Evolutionary conservation across 53 echinoderm and acorn worm genomes (phyloP), one percentile per base, ranked within the genome.

Genomic region (Holothuria scabra): DNA sequence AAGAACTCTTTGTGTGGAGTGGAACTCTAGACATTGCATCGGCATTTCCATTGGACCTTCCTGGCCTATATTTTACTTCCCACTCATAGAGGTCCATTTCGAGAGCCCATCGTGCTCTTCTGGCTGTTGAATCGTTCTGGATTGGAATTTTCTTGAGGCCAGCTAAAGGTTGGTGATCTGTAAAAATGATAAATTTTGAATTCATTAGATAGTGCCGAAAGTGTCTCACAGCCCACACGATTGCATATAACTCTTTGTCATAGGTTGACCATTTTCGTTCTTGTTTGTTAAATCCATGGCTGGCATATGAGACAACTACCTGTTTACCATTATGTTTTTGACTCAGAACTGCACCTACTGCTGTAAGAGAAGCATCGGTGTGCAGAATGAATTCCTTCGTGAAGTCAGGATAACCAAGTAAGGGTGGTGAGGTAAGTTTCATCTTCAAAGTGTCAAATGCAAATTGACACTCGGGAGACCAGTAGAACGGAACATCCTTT

Each of bases 121-220:
- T 67, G 0, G 85, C 88, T 31, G 83, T 81, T 9, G 18, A 46
- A 70, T 93, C 93, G 86, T 83, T 80, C 6, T 83, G 49, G 19
- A 93, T 62, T 8, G 88, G 90, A 3, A 93, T 28, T 64, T 88
- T 91, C 1, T 86, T 65, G 20, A 91, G 52, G 5, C 86, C 85
- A 28, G 75, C 66, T 0, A 89, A 69, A 0, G 89, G 91, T 49
- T 94, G 88, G 34, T 91, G 94, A 57, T 91, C 94, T 1, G 94
- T 94, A 12, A 86, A 49, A 12, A 94, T 86, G 22, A 38, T 69
- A 84, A 94, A 89, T 0, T 18, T 31, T 13, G 81, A 28, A 31
- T 38, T 49, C 0, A 48, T 26, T 2, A 91, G 76, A 60, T 91
- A 94, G 25, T 86, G 86, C 8, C 23, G 25, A 52, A 86, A 86